Evolutionary conservation across 2,888 invertebrate genomes (phyloP), one percentile per base, ranked within the genome.

Genomic region (Caenorhabditis auriculariae): DNA sequence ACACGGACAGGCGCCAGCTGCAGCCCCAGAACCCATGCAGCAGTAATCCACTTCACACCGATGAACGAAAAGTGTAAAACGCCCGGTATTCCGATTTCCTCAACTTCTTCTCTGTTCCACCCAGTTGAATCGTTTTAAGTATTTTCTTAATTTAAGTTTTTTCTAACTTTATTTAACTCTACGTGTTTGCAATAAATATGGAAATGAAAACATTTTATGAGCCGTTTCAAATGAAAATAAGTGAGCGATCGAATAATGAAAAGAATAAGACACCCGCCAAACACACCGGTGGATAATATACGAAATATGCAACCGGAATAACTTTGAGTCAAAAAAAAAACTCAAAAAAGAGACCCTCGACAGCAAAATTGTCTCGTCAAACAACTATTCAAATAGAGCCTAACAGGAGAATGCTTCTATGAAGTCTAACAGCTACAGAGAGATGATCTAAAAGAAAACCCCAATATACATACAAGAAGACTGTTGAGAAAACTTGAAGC

Each of bases 1-100:
- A n/a, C n/a, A n/a, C 4, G 48, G 48, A 12, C 9, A 9, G n/a
- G 35, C 35, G 9, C 35, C 35, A 38, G 9, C 50, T 21, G 24
- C 21, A 50, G 51, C 51, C 9, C 38, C 49, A 3, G 51, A 51
- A n/a, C 51, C 51, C 28, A 51, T 51, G 51, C 51, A 51, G 42
- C 51, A 51, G 42, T 51, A 51, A 42, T n/a, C 3, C 35, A 12
- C 35, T 32, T 32, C 9, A 9, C 35, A 12, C n/a, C 35, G 9
- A 32, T 12, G 9, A 32, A 9, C 35, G 9, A 32, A 32, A 32
- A 9, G 35, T 32, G 9, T 32, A n/a, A n/a, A n/a, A n/a, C n/a
- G n/a, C n/a, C n/a, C 35, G 9, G 9, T n/a, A 21, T 42, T n/a
- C 24, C 47, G 19, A 12, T n/a, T 48, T 23, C 24, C 7, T 23